phyloP scores from a whole-genome alignment of 2,797 vertebrate species.

The Adrianichthys oophorus region DNA sequence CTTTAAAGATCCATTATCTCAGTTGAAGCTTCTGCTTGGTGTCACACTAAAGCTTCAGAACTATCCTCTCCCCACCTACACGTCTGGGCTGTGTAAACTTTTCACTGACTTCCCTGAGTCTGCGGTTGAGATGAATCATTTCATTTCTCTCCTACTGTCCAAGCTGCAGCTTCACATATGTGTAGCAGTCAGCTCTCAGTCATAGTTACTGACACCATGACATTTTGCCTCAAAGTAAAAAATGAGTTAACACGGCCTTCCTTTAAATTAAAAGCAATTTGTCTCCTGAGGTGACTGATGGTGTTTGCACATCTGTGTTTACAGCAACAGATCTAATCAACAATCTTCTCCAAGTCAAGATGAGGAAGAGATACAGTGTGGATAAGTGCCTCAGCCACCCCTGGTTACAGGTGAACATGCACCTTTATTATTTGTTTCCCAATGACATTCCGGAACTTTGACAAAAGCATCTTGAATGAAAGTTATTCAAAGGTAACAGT shows the following conservation, averaged over 20 bases:
- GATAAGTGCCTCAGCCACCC: slow-evolving; percentile 98
- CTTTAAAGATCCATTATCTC: not conserved
- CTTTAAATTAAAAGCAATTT: no score
- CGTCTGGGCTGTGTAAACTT: slow-evolving; percentile 52
- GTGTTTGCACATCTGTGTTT: not conserved
- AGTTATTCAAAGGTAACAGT: no score
- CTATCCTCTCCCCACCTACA: slow-evolving; percentile 55
- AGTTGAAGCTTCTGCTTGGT: not conserved
- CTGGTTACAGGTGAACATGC: slow-evolving; percentile 90
- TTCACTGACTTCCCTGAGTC: slow-evolving; percentile 16
- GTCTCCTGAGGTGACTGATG: no score
- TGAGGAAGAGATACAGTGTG: slow-evolving; percentile 98
- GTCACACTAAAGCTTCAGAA: slow-evolving; percentile 25
- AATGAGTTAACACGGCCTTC: no score
- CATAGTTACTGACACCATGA: not conserved
- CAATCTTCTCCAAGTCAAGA: slow-evolving; percentile 98
- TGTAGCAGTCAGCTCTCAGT: slow-evolving; percentile 7
- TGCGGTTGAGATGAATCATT: slow-evolving; percentile 52
- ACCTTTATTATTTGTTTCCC: not conserved
- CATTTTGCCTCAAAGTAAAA: not conserved
- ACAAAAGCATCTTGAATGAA: no score
- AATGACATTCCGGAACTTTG: not conserved
- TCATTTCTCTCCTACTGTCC: slow-evolving; percentile 28
- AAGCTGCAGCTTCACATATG: slow-evolving; percentile 21
- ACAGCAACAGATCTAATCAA: slow-evolving; percentile 97